Base-by-base conservation (phyloP, 53 echinoderm and acorn worm species). In the Mesocentrotus franciscanus region DNA sequence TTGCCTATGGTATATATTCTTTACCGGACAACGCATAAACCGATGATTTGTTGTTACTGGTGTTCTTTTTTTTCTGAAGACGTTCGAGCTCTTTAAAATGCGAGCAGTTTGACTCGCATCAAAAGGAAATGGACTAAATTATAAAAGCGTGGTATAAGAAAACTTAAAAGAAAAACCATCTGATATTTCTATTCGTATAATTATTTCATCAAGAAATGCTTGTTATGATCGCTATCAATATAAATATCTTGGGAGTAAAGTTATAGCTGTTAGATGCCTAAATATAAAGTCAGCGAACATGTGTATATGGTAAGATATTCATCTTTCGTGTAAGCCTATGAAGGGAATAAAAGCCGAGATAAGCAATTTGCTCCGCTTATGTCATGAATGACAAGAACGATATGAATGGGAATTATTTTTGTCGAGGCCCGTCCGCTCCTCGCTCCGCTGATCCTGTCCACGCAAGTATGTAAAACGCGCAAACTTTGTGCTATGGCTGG, bases 321-420 rank as follows among this genome's bases (percentile, higher is more conserved):
- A 58, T 90, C 59, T 90, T 30, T 60, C 60, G 58, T 90, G 39
- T 20, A 36, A 16, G 18, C 81, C 60, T 90, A 32, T 90, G 30
- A 14, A 58, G 92, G 42, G 68, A 66, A 68, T 66, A 64, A 68
- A 8, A 66, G 62, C 64, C 0, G 92, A 24, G 92, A 66, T 60
- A 94, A 83, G 84, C 49, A 83, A 94, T 94, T 94, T 94, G 76
- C 74, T 10, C 7, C 61, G 94, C 84, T 60, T 94, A 94, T 94
- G 58, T 60, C 81, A 94, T 83, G 81, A 79, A 94, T 83, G 94
- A 60, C 84, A 94, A 61, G 94, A 60, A 94, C 84, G 94, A 79
- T 83, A 79, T 94, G 94, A 83, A 94, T 94, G 81, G 39, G 32
- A 83, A 61, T 84, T 94, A 94, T 94, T 57, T 94, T 60, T 42